Conservation (phyloP, 1,140 invertebrate genomes). For the Diorhabda carinulata region DNA sequence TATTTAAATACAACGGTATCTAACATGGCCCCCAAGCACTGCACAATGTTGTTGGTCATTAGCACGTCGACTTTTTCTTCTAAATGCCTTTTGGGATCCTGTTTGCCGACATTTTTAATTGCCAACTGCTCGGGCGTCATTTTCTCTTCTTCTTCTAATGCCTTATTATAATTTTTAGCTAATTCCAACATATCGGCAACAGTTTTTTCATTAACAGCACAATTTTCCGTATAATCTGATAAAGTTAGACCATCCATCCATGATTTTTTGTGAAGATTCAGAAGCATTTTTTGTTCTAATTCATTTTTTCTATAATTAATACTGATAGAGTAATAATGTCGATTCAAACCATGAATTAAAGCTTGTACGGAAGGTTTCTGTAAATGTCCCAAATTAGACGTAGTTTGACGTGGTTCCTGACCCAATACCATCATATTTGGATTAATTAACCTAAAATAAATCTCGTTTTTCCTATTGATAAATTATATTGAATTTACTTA, state of each 20-base stretch:
- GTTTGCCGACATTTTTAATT: constrained; percentile 99
- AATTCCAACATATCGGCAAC: constrained; percentile 96
- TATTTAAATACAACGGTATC: constrained; percentile 95
- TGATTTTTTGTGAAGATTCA: constrained; percentile 98
- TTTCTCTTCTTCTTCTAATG: constrained; percentile 98
- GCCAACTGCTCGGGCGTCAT: constrained; percentile 99
- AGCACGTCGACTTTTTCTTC: constrained; percentile 97
- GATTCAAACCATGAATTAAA: constrained; percentile 96
- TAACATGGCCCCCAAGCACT: constrained; percentile 97
- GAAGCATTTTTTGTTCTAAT: constrained; percentile 97
- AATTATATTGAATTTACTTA: constrained; percentile 7
- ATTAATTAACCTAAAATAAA: constrained; percentile 77
- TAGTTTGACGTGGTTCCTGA: constrained; percentile 98
- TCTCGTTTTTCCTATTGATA: background rate
- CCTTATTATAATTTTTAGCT: constrained; percentile 98
- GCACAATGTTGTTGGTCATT: constrained; percentile 98
- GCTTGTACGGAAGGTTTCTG: constrained; percentile 99
- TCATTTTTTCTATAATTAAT: constrained; percentile 99
- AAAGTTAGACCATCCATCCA: constrained; percentile 98
- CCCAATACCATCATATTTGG: constrained; percentile 99
- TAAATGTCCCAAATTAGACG: constrained; percentile 96
- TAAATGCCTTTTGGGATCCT: constrained; percentile 99
- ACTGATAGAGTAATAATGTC: constrained; percentile 99
- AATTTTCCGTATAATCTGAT: constrained; percentile 93
- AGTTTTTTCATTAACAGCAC: constrained; percentile 84